Evolutionary conservation across 2,888 invertebrate genomes (phyloP).

Genomic region (Osedax frankpressi): DNA sequence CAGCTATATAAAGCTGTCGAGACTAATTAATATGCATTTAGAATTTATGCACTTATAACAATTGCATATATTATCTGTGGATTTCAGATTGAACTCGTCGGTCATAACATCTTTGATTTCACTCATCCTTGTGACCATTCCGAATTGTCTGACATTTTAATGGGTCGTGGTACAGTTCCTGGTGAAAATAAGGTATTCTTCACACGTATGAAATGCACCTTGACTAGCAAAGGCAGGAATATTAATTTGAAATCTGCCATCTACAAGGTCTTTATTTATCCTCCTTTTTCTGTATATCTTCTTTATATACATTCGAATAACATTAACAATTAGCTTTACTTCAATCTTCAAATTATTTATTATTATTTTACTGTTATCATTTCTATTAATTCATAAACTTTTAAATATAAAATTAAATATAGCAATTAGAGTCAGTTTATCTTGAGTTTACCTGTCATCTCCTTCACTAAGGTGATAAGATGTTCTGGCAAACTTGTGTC

Average conservation of each 20-base stretch:
- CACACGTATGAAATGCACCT: slow-evolving; percentile 77
- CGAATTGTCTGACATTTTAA: slow-evolving; percentile 60
- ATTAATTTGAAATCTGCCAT: slow-evolving; percentile 88
- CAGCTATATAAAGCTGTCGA: too few species aligned
- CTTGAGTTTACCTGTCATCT: neutral
- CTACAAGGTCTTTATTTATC: slow-evolving; percentile 7
- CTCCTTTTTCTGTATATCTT: too few species aligned
- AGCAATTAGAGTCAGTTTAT: too few species aligned
- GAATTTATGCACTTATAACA: too few species aligned
- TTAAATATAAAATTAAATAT: too few species aligned
- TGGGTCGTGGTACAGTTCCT: slow-evolving; percentile 30
- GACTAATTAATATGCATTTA: too few species aligned
- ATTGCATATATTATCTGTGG: too few species aligned
- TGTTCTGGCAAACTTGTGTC: slow-evolving; percentile 59
- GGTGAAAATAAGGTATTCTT: slow-evolving; percentile 46
- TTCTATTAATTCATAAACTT: too few species aligned
- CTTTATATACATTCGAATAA: too few species aligned
- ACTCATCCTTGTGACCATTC: slow-evolving; percentile 89
- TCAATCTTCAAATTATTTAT: too few species aligned
- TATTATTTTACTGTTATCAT: too few species aligned
- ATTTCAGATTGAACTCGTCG: slow-evolving; percentile 82
- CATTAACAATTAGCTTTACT: too few species aligned
- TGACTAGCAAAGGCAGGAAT: slow-evolving; percentile 84
- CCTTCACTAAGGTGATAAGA: slow-evolving; percentile 63
- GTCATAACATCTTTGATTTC: slow-evolving; percentile 83